A percentile compares a stretch with the other conserved stretches of the same genome.
Evolutionary conservation across 1,140 invertebrate species (phyloP).

Genomic region (Eufriesea mexicana): DNA sequence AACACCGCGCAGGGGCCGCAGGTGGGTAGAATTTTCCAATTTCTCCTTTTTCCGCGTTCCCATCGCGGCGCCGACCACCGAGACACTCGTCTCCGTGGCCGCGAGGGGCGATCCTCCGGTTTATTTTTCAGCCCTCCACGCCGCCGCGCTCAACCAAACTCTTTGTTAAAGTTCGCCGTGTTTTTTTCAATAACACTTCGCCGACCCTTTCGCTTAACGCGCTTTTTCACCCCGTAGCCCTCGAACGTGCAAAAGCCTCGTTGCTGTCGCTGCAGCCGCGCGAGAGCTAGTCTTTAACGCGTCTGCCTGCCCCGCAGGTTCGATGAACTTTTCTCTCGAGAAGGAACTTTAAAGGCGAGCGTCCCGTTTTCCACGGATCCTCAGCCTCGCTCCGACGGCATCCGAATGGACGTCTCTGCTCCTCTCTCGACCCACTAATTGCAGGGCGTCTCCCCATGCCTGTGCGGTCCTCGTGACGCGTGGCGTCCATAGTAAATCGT

Average conservation of each 20-base stretch:
- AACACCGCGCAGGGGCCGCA: background rate
- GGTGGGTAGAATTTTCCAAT: constrained; percentile 20
- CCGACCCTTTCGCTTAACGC: constrained; percentile 56
- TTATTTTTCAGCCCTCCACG: background rate
- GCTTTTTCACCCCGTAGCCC: constrained; percentile 62
- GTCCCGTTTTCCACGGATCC: constrained; percentile 20
- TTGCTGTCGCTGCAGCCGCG: constrained; percentile 46
- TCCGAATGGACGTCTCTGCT: background rate
- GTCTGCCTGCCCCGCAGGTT: constrained; percentile 49
- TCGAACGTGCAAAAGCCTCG: constrained; percentile 52
- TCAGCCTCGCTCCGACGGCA: too few relatives aligned
- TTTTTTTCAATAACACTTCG: constrained; percentile 63
- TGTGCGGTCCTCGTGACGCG: too few relatives aligned
- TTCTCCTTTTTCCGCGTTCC: constrained; percentile 12
- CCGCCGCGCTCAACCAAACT: constrained; percentile 33
- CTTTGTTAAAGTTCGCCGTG: constrained; percentile 52
- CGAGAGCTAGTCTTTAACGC: constrained; percentile 57
- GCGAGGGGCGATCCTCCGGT: constrained; percentile 33
- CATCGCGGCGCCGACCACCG: background rate
- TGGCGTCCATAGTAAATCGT: too few relatives aligned
- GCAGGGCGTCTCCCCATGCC: too few relatives aligned
- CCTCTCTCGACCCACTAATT: too few relatives aligned
- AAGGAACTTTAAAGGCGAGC: constrained; percentile 59
- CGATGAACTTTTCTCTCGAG: constrained; percentile 53
- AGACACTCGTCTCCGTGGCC: background rate